Conservation (phyloP, 2,797 vertebrate species). For the Scleropages formosus region DNA sequence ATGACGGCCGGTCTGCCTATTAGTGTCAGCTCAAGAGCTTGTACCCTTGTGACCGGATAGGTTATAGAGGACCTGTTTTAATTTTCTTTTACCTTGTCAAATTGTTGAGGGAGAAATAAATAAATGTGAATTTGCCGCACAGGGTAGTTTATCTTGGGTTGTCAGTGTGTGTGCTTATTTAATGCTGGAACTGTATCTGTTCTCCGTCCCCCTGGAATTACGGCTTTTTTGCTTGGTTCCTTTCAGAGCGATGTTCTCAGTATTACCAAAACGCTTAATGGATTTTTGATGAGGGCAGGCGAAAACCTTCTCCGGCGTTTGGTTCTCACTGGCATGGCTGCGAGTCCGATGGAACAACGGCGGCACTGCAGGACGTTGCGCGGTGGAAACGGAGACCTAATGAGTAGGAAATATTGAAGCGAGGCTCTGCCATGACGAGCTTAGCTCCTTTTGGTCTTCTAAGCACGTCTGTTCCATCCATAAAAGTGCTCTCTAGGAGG, state of each 20-base stretch:
- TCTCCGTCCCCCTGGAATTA: not conserved
- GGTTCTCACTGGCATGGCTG: not conserved
- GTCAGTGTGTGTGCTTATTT: conserved; percentile 15
- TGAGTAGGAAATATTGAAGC: conserved; percentile 27
- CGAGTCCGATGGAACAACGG: not conserved
- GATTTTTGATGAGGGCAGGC: not conserved
- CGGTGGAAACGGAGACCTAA: conserved; percentile 21
- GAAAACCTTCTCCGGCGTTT: not conserved
- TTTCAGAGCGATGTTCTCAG: not conserved
- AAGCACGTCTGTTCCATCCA: conserved; percentile 27
- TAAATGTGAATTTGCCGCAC: conserved; percentile 18
- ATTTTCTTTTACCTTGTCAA: conserved; percentile 25
- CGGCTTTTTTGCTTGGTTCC: not conserved
- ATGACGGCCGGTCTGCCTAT: not conserved
- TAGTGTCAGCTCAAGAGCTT: not conserved
- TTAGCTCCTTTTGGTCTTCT: conserved; percentile 35
- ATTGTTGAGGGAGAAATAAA: conserved; percentile 17
- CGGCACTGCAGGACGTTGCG: not conserved
- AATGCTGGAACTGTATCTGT: not conserved
- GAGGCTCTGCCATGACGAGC: conserved; percentile 26
- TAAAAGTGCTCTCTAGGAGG: conserved; percentile 17
- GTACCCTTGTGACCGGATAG: conserved; percentile 26
- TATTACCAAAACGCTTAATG: not conserved
- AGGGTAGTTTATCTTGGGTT: conserved; percentile 2
- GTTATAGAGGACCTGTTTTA: conserved; percentile 3